Evolutionary conservation across 2,888 invertebrate genomes (phyloP).

Genomic region (Sarcophaga subvicina): DNA sequence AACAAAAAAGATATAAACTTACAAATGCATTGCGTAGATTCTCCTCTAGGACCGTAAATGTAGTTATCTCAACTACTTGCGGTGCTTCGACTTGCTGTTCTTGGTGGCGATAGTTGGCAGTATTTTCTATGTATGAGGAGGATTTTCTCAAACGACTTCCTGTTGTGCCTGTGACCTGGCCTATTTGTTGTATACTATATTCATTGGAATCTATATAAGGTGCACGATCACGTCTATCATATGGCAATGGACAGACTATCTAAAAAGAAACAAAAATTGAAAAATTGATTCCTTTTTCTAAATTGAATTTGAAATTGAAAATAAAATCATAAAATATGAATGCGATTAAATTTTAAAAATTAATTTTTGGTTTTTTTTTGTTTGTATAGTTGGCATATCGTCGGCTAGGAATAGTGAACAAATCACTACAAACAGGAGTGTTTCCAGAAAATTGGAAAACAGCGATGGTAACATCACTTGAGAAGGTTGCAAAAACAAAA

Average conservation of each 20-base stretch:
- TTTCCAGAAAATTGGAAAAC: too few species aligned
- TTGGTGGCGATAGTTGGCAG: background rate
- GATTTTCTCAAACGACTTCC: conserved; percentile 20
- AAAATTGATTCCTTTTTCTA: too few species aligned
- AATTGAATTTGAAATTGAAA: too few species aligned
- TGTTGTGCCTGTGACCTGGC: conserved; percentile 46
- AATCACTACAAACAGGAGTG: too few species aligned
- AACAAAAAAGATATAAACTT: too few species aligned
- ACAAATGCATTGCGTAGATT: conserved; percentile 25
- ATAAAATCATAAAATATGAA: too few species aligned
- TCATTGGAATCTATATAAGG: conserved; percentile 65
- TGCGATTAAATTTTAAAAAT: too few species aligned
- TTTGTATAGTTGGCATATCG: background rate
- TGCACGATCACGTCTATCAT: conserved; percentile 71
- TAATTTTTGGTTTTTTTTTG: background rate
- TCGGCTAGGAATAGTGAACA: too few species aligned
- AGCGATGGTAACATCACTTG: too few species aligned
- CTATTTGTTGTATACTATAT: conserved; percentile 66
- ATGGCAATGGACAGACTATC: conserved; percentile 75
- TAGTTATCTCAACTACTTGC: background rate
- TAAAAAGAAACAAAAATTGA: conserved; percentile 70
- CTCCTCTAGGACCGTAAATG: conserved; percentile 27
- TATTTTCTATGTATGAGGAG: conserved; percentile 39
- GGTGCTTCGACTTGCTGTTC: background rate
- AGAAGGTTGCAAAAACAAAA: too few species aligned